A percentile compares a stretch with the other conserved stretches of the same genome.
Evolutionary conservation across 2,113 vertebrate genomes (phyloP).

Genomic region (Megaceryle maxima): DNA sequence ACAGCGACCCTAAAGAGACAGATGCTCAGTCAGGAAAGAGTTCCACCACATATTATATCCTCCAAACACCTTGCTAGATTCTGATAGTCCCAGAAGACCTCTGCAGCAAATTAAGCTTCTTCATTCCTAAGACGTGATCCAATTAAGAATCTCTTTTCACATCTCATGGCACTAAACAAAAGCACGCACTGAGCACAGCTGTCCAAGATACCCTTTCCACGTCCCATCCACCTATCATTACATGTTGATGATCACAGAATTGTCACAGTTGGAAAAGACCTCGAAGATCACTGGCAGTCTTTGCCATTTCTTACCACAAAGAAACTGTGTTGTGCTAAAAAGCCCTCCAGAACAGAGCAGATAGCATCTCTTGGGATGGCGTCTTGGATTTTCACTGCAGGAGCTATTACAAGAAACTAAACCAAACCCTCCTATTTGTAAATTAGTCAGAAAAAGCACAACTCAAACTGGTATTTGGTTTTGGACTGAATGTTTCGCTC

Average conservation of each 20-base stretch:
- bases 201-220: not conserved
- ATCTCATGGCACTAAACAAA: not conserved
- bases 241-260: not conserved
- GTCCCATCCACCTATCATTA: not conserved
- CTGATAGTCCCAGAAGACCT: not conserved
- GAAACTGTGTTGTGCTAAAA: constrained; percentile 25
- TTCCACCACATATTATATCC: not conserved
- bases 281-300: not conserved
- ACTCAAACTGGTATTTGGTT: constrained; percentile 10
- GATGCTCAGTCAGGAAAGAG: not conserved
- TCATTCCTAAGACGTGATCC: not conserved
- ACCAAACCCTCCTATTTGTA: constrained; percentile 35
- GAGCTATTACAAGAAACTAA: constrained; percentile 26
- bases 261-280: too few relatives aligned
- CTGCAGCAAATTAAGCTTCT: not conserved
- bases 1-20: not conserved
- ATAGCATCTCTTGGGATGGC: constrained; percentile 47
- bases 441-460: constrained; percentile 43
- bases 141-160: not conserved
- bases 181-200: not conserved
- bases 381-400: not conserved
- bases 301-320: not conserved
- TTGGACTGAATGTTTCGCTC: constrained; percentile 2
- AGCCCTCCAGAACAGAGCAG: constrained; percentile 8
- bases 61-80: not conserved